phyloP scores from a whole-genome alignment of 2,888 invertebrate species.

The Metalampra italica region DNA sequence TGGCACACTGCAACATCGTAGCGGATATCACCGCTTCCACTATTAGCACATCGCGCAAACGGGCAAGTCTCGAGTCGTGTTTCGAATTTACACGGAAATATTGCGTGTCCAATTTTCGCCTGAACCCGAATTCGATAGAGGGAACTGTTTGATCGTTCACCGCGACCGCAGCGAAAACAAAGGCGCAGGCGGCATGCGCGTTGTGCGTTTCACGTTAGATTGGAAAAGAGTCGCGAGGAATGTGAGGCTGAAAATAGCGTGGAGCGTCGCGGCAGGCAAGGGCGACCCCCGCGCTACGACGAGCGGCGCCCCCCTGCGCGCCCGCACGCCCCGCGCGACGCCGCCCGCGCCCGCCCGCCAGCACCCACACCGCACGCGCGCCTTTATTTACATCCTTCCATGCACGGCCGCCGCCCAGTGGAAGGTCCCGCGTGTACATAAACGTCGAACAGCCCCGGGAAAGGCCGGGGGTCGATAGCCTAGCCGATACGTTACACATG shows the following conservation, averaged over 20 bases:
- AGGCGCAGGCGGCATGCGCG: constrained; percentile 66
- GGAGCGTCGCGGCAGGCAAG: constrained; percentile 69
- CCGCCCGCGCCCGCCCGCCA: constrained; percentile 14
- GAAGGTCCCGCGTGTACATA: constrained; percentile 42
- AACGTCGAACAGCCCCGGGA: constrained; percentile 35
- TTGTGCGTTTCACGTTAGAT: constrained; percentile 74
- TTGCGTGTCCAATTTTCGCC: constrained; percentile 32
- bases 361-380: constrained; percentile 38
- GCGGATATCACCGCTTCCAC: constrained; percentile 22
- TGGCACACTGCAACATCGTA: constrained; percentile 44
- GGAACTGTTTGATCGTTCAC: constrained; percentile 33
- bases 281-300: constrained; percentile 60
- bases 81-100: constrained; percentile 24
- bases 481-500: constrained; percentile 18
- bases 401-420: constrained; percentile 50
- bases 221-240: constrained; percentile 75
- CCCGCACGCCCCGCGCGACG: constrained; percentile 20
- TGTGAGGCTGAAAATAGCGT: constrained; percentile 75
- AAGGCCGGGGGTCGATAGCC: too few relatives aligned
- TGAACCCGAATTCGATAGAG: constrained; percentile 30
- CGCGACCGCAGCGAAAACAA: constrained; percentile 53
- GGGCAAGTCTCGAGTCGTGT: constrained; percentile 17
- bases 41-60: constrained; percentile 22
- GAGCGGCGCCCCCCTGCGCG: constrained; percentile 28
- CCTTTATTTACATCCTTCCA: constrained; percentile 69